These are phyloP conservation scores for Chiroxiphia lanceolata DNA, from an alignment of 2,797 vertebrate genomes.

Conservation along the genomic window DNA sequence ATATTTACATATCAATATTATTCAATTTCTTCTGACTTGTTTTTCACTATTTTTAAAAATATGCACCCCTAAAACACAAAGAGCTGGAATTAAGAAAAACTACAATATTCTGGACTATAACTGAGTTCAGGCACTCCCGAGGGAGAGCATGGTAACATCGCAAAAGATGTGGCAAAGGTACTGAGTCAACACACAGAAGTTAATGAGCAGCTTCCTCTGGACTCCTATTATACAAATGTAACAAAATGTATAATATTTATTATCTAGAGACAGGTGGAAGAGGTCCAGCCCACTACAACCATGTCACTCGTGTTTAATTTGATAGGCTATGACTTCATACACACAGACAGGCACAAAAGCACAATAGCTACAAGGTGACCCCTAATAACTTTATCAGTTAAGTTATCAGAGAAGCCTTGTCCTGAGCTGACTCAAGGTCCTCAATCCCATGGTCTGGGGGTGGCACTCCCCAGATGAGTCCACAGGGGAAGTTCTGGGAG, in stretches of 20 bases:
- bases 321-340: not conserved
- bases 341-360: not conserved
- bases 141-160: not conserved
- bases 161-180: not conserved
- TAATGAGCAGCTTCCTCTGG: not conserved
- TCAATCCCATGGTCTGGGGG: not conserved
- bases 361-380: not conserved
- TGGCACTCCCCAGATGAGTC: not conserved
- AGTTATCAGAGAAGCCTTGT: not conserved
- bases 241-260: too few species aligned
- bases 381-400: not conserved
- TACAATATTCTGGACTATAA: not conserved
- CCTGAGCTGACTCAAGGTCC: not conserved
- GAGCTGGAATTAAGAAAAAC: not conserved
- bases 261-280: not conserved
- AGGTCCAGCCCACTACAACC: accelerated
- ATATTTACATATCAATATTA: not conserved
- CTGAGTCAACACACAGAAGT: not conserved
- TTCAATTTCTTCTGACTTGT: not conserved
- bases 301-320: not conserved
- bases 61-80: not conserved
- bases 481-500: not conserved
- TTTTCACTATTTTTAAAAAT: not conserved
- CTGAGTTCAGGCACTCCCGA: not conserved
- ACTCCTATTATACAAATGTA: not conserved